A percentile compares a stretch with the other conserved stretches of the same genome.
Conservation (phyloP, 2,113 vertebrate species). For the Saguinus imperator region DNA sequence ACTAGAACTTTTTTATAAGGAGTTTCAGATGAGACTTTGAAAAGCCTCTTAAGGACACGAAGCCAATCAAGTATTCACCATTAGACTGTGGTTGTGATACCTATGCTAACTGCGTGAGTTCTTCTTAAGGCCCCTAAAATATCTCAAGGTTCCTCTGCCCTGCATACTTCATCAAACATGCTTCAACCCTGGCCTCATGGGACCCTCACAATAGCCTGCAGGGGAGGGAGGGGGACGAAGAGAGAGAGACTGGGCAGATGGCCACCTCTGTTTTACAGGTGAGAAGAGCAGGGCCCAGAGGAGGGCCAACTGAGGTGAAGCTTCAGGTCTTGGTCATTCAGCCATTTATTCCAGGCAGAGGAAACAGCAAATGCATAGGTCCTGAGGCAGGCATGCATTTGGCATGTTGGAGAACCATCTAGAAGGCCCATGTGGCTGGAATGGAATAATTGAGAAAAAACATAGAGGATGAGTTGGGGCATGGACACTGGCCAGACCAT, state of each 20-base stretch:
- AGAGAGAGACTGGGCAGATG: not conserved
- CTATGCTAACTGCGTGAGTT: no score
- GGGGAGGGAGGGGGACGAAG: not conserved
- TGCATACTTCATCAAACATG: not conserved
- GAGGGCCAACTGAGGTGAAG: not conserved
- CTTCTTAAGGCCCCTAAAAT: not conserved
- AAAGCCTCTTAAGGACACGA: no score
- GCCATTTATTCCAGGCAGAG: not conserved
- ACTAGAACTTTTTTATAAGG: no score
- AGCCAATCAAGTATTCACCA: no score
- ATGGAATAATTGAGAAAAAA: not conserved
- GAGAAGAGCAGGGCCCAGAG: not conserved
- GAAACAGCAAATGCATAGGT: not conserved
- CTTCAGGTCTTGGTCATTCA: not conserved
- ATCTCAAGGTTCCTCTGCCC: not conserved
- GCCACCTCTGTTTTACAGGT: not conserved
- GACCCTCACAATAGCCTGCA: not conserved
- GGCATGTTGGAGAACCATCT: not conserved
- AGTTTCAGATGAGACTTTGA: no score
- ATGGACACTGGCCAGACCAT: not conserved
- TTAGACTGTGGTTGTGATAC: no score
- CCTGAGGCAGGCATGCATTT: not conserved
- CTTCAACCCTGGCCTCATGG: not conserved
- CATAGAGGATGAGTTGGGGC: rapidly evolving
- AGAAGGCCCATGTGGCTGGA: not conserved